phyloP scores from a whole-genome alignment of 2,888 invertebrate species.

The Barypeithes pellucidus region DNA sequence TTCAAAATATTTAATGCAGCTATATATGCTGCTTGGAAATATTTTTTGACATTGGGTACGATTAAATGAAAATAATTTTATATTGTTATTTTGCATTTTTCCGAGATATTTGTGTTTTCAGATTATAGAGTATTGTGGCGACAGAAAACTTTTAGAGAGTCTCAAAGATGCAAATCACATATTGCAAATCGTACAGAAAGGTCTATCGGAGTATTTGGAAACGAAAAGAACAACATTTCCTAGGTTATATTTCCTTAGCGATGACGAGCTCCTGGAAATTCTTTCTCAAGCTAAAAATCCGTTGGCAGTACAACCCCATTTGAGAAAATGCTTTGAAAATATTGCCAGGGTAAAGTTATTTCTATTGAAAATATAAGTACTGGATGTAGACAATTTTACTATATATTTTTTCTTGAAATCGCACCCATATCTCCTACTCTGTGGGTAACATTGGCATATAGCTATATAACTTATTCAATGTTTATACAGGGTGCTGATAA shows the following conservation, averaged over 20 bases:
- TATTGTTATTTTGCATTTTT: too few relatives aligned
- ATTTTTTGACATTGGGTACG: too few relatives aligned
- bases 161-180: constrained; percentile 80
- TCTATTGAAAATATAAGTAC: too few relatives aligned
- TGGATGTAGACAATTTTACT: too few relatives aligned
- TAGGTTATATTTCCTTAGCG: constrained; percentile 82
- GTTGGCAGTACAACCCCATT: constrained; percentile 84
- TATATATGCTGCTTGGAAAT: too few relatives aligned
- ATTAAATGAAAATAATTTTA: too few relatives aligned
- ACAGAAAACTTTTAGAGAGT: constrained; percentile 79
- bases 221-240: constrained; percentile 84
- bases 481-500: too few relatives aligned
- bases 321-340: constrained; percentile 89
- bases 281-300: constrained; percentile 86
- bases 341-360: constrained; percentile 78
- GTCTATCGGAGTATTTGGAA: constrained; percentile 85
- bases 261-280: constrained; percentile 87
- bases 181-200: constrained; percentile 82
- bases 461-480: too few relatives aligned
- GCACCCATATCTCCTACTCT: too few relatives aligned
- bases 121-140: constrained; percentile 79
- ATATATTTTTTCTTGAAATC: too few relatives aligned
- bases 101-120: constrained; percentile 62
- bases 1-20: too few relatives aligned
- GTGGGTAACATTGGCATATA: too few relatives aligned